Evolutionary conservation across 2,113 vertebrate genomes (phyloP).

Genomic region (Ceratotherium simum): DNA sequence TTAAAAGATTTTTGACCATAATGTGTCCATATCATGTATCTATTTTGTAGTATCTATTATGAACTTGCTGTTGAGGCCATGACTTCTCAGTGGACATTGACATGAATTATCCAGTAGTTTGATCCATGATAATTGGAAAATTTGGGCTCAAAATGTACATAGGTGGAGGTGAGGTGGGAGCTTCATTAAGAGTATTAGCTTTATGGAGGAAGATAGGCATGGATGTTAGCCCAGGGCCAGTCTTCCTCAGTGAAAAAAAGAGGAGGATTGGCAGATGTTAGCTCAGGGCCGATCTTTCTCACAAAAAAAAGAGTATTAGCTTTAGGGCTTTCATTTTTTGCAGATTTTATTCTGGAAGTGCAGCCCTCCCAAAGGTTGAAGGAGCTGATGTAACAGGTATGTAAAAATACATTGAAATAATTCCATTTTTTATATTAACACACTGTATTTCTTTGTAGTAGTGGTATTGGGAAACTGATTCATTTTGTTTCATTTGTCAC

Average conservation of each 20-base stretch:
- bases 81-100: neutral
- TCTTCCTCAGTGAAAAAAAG: no score
- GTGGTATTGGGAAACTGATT: conserved; percentile 3
- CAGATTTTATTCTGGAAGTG: conserved; percentile 87
- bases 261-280: no score
- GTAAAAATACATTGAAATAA: conserved; percentile 29
- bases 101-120: neutral
- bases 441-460: neutral
- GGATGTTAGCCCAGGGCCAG: no score
- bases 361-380: conserved; percentile 82
- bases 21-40: neutral
- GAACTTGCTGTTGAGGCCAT: neutral
- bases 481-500: neutral
- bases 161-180: neutral
- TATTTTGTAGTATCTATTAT: neutral
- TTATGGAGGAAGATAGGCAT: neutral
- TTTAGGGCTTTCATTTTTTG: neutral
- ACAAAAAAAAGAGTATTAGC: neutral
- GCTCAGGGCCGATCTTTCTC: no score
- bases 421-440: neutral
- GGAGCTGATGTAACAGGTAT: conserved; percentile 86
- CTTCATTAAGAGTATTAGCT: neutral
- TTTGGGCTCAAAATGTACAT: neutral
- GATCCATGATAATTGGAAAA: neutral
- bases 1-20: neutral